phyloP scores from a whole-genome alignment of 2,888 invertebrate genomes.

The Adela reaumurella region DNA sequence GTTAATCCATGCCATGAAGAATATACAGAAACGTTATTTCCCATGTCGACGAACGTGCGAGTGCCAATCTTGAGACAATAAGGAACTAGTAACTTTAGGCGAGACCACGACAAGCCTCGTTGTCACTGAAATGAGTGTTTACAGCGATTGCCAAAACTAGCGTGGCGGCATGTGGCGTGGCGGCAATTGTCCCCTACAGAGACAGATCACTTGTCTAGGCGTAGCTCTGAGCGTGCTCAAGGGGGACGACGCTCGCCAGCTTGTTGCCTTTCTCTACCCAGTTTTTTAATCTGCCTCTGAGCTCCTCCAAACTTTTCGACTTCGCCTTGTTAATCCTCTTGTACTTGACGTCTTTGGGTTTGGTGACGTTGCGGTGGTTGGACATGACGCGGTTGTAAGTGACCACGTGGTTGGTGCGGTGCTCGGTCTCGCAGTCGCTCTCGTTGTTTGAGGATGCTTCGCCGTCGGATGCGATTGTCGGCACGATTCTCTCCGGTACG shows the following conservation, averaged over 20 bases:
- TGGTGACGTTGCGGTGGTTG: conserved; percentile 84
- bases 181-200: too few species aligned
- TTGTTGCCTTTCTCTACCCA: conserved; percentile 81
- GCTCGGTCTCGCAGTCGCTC: conserved; percentile 37
- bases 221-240: conserved; percentile 66
- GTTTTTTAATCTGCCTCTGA: conserved; percentile 77
- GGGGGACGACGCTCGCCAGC: conserved; percentile 62
- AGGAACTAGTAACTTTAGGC: neutral
- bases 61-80: neutral
- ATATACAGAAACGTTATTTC: too few species aligned
- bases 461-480: conserved; percentile 29
- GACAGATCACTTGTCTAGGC: too few species aligned
- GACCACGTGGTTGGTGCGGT: conserved; percentile 58
- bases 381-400: conserved; percentile 86
- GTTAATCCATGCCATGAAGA: too few species aligned
- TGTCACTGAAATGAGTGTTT: too few species aligned
- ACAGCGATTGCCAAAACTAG: too few species aligned
- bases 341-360: conserved; percentile 88
- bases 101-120: too few species aligned
- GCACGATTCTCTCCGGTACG: conserved; percentile 40
- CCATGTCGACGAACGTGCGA: neutral
- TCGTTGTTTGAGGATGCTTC: conserved; percentile 41
- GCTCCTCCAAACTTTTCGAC: conserved; percentile 82
- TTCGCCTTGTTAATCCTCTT: conserved; percentile 88
- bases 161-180: too few species aligned